phyloP scores from a whole-genome alignment of 2,797 vertebrate genomes.

The Varecia variegata region DNA sequence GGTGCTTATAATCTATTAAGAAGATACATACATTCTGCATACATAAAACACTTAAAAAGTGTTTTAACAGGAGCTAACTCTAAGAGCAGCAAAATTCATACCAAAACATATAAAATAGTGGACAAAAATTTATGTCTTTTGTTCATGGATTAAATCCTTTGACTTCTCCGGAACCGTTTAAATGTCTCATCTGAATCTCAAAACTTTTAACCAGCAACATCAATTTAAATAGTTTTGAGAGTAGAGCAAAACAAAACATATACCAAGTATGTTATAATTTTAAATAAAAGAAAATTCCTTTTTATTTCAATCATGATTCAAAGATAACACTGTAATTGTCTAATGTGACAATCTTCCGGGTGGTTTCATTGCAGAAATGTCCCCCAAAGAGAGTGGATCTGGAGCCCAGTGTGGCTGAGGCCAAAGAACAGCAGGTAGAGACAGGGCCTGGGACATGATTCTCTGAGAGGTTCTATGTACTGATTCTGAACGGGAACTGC shows the following conservation, averaged over 20 bases:
- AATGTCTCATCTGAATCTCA: not conserved
- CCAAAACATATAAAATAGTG: not conserved
- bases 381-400: accelerated
- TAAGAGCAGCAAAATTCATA: not conserved
- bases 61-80: not conserved
- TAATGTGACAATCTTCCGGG: not conserved
- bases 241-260: not conserved
- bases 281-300: not conserved
- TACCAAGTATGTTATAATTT: not conserved
- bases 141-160: not conserved
- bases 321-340: not conserved
- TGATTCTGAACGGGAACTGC: no score
- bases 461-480: accelerated
- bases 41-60: not conserved
- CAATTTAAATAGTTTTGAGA: not conserved
- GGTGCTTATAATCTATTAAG: not conserved
- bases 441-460: accelerated
- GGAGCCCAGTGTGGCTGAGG: not conserved
- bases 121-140: not conserved
- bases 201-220: not conserved
- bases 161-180: not conserved
- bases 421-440: accelerated
- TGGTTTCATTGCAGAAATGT: not conserved
- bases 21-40: not conserved
- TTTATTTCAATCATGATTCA: not conserved